Conservation (phyloP, 2,888 invertebrate species). For the Drosophila rubida region DNA sequence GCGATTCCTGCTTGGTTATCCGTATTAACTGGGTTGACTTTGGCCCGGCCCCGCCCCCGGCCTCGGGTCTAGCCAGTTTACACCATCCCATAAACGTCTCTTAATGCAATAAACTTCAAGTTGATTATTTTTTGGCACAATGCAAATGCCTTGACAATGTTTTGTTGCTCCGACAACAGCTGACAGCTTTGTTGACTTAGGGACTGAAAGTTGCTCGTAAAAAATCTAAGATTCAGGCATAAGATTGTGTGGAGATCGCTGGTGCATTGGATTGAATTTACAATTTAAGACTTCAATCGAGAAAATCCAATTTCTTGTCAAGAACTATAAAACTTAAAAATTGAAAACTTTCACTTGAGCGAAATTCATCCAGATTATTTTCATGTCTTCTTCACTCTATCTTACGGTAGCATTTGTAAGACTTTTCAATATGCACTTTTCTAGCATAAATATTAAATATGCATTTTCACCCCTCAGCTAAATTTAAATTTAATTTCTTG, state of each 20-base stretch:
- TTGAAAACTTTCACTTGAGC: too few species aligned
- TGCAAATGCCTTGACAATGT: slow-evolving; percentile 13
- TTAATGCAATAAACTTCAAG: slow-evolving; percentile 47
- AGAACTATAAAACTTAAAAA: too few species aligned
- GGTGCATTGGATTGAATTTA: too few species aligned
- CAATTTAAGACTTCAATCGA: too few species aligned
- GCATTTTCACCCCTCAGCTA: background rate
- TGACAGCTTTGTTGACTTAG: background rate
- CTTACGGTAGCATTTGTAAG: too few species aligned
- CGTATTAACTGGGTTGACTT: slow-evolving; percentile 42
- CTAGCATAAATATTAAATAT: background rate
- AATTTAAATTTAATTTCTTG: background rate
- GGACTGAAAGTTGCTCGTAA: background rate
- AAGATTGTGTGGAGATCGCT: too few species aligned
- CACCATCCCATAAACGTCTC: slow-evolving; percentile 49
- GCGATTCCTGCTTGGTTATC: slow-evolving; percentile 13
- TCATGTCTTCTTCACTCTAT: too few species aligned
- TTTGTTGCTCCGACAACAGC: background rate
- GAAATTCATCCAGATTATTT: too few species aligned
- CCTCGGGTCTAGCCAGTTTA: slow-evolving; percentile 32
- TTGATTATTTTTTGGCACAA: slow-evolving; percentile 49
- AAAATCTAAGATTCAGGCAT: background rate
- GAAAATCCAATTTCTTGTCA: too few species aligned
- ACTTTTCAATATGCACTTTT: too few species aligned
- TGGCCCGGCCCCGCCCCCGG: too few species aligned